These are phyloP conservation scores for Aphelenchoides besseyi DNA, from an alignment of 1,140 invertebrate genomes.

Conservation along the genomic window DNA sequence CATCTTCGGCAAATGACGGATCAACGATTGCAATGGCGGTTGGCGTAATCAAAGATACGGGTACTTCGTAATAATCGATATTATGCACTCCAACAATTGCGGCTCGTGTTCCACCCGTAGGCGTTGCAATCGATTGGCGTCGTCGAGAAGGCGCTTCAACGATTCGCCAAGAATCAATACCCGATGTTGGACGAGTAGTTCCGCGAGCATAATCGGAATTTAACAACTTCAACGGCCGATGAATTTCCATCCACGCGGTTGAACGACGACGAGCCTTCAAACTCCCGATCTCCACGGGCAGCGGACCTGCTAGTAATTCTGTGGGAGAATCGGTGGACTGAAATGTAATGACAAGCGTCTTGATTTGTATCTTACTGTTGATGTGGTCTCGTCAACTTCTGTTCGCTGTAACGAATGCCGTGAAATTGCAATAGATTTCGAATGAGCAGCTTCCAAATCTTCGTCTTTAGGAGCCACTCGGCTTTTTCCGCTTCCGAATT, in stretches of 20 bases:
- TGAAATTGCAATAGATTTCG: neutral
- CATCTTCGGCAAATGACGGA: constrained; percentile 18
- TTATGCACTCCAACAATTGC: constrained; percentile 7
- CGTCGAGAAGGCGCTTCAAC: neutral
- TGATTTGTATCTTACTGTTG: neutral
- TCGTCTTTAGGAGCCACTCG: neutral
- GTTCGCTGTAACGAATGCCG: neutral
- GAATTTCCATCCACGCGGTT: constrained; percentile 22
- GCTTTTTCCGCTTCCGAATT: neutral
- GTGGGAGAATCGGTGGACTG: neutral
- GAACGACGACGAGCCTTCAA: constrained; percentile 1
- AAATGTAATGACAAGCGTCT: neutral
- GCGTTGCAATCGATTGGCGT: neutral
- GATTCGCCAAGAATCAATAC: neutral
- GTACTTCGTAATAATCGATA: constrained; percentile 20
- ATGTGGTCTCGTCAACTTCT: neutral
- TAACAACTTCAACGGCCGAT: neutral
- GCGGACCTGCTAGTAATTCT: neutral
- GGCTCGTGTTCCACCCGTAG: neutral
- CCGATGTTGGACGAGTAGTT: neutral
- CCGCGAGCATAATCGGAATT: neutral
- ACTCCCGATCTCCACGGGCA: neutral
- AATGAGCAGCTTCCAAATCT: neutral
- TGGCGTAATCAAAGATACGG: constrained; percentile 36
- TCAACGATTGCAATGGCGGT: constrained; percentile 34